phyloP scores from a whole-genome alignment of 2,113 vertebrate genomes.

The Ciconia stormi region DNA sequence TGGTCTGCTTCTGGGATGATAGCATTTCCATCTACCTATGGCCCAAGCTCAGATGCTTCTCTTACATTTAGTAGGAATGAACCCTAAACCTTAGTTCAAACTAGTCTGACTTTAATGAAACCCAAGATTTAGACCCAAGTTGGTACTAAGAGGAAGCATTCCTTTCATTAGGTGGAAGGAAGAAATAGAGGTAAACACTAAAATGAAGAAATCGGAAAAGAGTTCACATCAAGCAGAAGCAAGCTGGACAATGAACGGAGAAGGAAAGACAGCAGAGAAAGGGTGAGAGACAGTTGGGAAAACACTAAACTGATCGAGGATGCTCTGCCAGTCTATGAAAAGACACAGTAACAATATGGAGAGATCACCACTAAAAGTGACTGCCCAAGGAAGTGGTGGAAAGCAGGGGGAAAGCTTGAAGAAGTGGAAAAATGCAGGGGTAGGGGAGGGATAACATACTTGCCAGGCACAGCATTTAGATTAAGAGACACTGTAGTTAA shows the following conservation, averaged over 20 bases:
- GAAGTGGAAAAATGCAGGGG: background rate
- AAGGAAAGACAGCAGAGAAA: background rate
- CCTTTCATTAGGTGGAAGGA: background rate
- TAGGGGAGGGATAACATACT: background rate
- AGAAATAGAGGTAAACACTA: background rate
- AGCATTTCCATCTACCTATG: background rate
- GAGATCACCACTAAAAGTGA: background rate
- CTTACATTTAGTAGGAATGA: background rate
- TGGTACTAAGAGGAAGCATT: background rate
- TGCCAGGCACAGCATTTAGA: background rate
- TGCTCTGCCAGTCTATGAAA: background rate
- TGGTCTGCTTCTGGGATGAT: background rate
- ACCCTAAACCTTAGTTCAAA: background rate
- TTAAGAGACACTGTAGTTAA: background rate
- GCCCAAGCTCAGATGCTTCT: background rate
- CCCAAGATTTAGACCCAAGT: background rate
- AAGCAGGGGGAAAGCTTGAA: background rate
- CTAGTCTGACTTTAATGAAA: background rate
- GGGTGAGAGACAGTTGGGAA: background rate
- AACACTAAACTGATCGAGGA: background rate
- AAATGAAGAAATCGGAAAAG: background rate
- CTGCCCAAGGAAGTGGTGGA: background rate
- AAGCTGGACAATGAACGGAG: background rate
- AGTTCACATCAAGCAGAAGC: background rate
- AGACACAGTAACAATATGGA: background rate